Evolutionary conservation across 2,113 vertebrate genomes (phyloP).

Genomic region (Verasper variegatus): DNA sequence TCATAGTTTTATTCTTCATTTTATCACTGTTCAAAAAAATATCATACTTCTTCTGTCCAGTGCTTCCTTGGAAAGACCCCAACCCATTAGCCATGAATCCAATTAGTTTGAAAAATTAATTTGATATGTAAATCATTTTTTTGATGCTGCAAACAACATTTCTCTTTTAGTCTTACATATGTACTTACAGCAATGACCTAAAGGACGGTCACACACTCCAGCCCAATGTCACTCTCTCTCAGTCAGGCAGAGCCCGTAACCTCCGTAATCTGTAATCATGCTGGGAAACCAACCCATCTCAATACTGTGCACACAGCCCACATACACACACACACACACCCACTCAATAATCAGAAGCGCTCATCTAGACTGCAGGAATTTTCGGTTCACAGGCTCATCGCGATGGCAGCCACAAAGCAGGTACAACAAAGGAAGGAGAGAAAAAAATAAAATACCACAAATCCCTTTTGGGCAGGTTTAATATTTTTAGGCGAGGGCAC

Average conservation of each 20-base stretch:
- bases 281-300: slow-evolving; percentile 14
- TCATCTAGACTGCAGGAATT: slow-evolving; percentile 61
- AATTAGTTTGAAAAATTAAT: too few species aligned
- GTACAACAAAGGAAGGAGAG: slow-evolving; percentile 45
- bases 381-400: slow-evolving; percentile 47
- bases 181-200: slow-evolving; percentile 3
- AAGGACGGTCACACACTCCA: not conserved
- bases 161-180: too few species aligned
- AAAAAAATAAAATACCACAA: slow-evolving; percentile 56
- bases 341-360: slow-evolving; percentile 52
- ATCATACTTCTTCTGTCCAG: not conserved
- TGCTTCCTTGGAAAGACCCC: too few species aligned
- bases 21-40: not conserved
- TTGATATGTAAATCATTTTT: too few species aligned
- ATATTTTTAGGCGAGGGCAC: slow-evolving; percentile 71
- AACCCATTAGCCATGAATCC: too few species aligned
- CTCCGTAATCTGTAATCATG: slow-evolving; percentile 9
- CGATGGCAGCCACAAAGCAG: slow-evolving; percentile 49
- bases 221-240: not conserved
- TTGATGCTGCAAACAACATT: too few species aligned
- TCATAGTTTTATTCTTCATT: not conserved
- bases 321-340: slow-evolving; percentile 33
- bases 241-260: slow-evolving; percentile 27
- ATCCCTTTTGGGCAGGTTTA: slow-evolving; percentile 74
- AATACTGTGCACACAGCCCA: slow-evolving; percentile 44